A percentile compares a stretch with the other conserved stretches of the same genome.
These are phyloP conservation scores for Nesometra sesokonis DNA, from an alignment of 35 echinoderm and acorn worm species.

Conservation along the genomic window DNA sequence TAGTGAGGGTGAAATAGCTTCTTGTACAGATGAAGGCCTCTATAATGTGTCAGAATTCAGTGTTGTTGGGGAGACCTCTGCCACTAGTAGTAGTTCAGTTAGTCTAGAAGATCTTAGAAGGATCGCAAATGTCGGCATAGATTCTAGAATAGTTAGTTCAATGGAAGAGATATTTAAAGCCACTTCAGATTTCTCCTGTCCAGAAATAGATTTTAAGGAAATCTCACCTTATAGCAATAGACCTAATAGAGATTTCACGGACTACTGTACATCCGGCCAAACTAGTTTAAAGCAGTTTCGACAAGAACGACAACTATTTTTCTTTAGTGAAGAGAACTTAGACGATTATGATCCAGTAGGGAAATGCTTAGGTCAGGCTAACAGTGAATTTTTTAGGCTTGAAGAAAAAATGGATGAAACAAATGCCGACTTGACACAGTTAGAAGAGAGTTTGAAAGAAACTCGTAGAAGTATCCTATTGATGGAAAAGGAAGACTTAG, in stretches of 20 bases:
- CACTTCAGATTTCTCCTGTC: neutral
- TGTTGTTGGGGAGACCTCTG: neutral
- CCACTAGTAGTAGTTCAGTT: neutral
- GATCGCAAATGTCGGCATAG: neutral
- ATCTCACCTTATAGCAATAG: neutral
- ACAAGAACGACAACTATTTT: conserved; percentile 69
- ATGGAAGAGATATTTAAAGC: neutral
- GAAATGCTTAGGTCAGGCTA: conserved; percentile 45
- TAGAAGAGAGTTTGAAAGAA: conserved; percentile 36
- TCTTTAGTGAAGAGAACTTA: conserved; percentile 44
- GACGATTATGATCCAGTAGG: conserved; percentile 7
- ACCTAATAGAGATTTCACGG: neutral
- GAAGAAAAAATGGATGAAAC: conserved; percentile 67
- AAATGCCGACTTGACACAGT: conserved; percentile 12
- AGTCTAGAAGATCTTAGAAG: neutral
- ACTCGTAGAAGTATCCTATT: conserved; percentile 29
- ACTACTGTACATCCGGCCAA: neutral
- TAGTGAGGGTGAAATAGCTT: neutral
- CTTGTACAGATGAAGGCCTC: neutral
- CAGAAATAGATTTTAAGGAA: neutral
- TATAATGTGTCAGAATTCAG: neutral
- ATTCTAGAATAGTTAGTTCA: neutral
- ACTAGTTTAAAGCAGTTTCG: conserved; percentile 37
- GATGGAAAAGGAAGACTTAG: conserved; percentile 32
- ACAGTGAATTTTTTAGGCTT: conserved; percentile 41